Base-by-base conservation (phyloP, 2,113 vertebrate genomes). In the Octodon degus region DNA sequence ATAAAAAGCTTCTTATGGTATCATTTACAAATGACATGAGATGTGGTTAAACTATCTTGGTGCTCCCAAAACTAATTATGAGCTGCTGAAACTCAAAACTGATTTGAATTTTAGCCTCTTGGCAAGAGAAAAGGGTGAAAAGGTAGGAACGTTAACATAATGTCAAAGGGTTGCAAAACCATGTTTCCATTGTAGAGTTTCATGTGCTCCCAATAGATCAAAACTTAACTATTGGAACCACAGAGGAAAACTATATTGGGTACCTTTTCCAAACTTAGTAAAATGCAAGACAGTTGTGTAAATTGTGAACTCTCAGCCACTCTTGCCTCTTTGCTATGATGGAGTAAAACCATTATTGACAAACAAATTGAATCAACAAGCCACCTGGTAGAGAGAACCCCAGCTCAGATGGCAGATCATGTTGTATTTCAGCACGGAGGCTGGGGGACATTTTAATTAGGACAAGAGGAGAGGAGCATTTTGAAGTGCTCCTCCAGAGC, bases 301-400 rank as follows among this genome's bases (percentile, higher is more conserved):
- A 87, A 88, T 27, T 58, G 37, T 53, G 63, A 95, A 40, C n/a
- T 63, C 22, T 58, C 34, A 68, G 60, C 86, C 34, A 87, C 40
- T 74, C 37, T 86, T 79, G 43, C 70, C 58, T 84, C 60, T 87
- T 93, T 63, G 43, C 22, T 81, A 4, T 84, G 34, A 92, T 90
- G 74, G 20, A 37, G 60, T 80, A 83, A 92, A 94, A 89, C 25
- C 43, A 85, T 79, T 55, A 58, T 81, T 95, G 55, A 67, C 17
- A 94, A 86, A 91, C 62, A 74, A 93, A 94, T 60, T 68, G 74
- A 94, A 91, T 58, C 22, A 67, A 37, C 14, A 72, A 55, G 37
- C 81, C 24, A 34, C 34, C 43, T 55, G 37, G 55, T 25, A 68
- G 47, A 81, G 60, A 93, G 20, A 82, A 17, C 25, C 34, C 76